A percentile compares a stretch with the other conserved stretches of the same genome.
These are phyloP conservation scores for Aquatica leii DNA, from an alignment of 2,888 invertebrate genomes.

Conservation along the genomic window DNA sequence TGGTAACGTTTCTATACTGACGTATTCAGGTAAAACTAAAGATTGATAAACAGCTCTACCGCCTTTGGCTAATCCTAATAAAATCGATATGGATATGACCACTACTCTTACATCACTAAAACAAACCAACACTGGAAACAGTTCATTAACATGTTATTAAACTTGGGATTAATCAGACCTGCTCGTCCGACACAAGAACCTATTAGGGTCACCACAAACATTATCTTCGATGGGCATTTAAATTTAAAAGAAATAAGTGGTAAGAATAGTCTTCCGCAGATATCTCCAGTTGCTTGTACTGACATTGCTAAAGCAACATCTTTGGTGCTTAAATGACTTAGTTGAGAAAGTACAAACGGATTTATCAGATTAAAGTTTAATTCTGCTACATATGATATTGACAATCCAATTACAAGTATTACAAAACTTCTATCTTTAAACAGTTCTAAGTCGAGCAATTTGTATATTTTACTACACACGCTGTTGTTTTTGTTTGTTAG, in stretches of 20 bases:
- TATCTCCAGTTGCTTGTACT: conserved; percentile 57
- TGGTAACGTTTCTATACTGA: conserved; percentile 55
- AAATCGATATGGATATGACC: conserved; percentile 46
- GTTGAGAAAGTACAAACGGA: conserved; percentile 59
- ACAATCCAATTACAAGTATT: conserved; percentile 56
- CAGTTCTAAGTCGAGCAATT: conserved; percentile 54
- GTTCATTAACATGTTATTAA: conserved; percentile 13
- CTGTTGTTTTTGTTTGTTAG: conserved; percentile 27
- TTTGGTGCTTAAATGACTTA: conserved; percentile 52
- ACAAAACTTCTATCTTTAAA: conserved; percentile 53
- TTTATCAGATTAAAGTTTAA: conserved; percentile 61
- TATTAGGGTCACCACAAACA: conserved; percentile 56
- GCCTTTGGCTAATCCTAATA: conserved; percentile 58
- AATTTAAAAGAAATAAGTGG: conserved; percentile 55
- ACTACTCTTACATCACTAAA: conserved; percentile 44
- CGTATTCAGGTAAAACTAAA: conserved; percentile 56
- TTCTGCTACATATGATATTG: conserved; percentile 62
- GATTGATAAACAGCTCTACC: conserved; percentile 59
- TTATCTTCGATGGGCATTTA: conserved; percentile 54
- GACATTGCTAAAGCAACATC: conserved; percentile 58
- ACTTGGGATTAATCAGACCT: conserved; percentile 45
- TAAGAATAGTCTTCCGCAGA: conserved; percentile 56
- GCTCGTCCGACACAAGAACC: conserved; percentile 57
- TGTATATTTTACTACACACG: conserved; percentile 45
- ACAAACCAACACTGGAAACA: conserved; percentile 49